These are phyloP conservation scores for Crotophaga sulcirostris DNA, from an alignment of 2,113 vertebrate species.

Conservation along the genomic window DNA sequence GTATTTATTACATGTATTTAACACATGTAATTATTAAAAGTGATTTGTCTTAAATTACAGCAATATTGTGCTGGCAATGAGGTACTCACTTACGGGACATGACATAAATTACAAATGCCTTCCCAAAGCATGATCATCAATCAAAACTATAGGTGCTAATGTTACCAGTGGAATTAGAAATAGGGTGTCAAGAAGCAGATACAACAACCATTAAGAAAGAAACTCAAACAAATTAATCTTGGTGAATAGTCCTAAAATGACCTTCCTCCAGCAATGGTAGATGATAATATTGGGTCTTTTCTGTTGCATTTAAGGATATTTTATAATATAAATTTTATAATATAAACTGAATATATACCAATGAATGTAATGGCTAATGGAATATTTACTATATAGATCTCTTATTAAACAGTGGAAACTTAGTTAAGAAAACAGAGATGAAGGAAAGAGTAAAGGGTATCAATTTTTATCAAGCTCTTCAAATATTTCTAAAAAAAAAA, in stretches of 20 bases:
- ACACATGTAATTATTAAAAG: background rate
- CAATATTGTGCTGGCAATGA: background rate
- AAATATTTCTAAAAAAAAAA: background rate
- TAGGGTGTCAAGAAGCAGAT: background rate
- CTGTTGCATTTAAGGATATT: background rate
- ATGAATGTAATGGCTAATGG: background rate
- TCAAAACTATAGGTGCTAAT: background rate
- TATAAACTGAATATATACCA: background rate
- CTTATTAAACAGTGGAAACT: background rate
- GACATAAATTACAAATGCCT: slow-evolving; percentile 1
- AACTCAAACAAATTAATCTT: background rate
- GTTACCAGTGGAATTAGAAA: background rate
- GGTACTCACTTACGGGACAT: background rate
- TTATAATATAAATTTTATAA: background rate
- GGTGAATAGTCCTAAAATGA: background rate
- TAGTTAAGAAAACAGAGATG: background rate
- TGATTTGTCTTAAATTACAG: background rate
- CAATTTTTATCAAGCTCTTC: background rate
- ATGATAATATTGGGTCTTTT: background rate
- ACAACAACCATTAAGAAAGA: background rate
- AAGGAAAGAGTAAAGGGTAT: background rate
- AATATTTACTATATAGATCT: background rate
- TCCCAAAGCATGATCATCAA: background rate
- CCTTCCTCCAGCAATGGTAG: background rate
- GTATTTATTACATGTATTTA: background rate